These are phyloP conservation scores for Ameiurus melas DNA, from an alignment of 2,113 vertebrate genomes.

Conservation along the genomic window DNA sequence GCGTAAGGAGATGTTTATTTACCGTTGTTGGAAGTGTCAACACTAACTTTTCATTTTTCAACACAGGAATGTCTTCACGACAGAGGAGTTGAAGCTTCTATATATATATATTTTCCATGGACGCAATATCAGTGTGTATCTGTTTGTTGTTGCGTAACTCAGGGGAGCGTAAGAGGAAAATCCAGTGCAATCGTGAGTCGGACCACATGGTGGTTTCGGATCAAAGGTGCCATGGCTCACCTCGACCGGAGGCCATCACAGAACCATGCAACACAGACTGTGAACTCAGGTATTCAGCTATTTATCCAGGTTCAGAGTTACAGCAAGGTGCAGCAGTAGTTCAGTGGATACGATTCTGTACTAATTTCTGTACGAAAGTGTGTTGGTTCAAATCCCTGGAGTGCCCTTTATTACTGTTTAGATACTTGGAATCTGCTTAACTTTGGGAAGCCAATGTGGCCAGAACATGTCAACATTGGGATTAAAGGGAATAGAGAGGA, in stretches of 20 bases:
- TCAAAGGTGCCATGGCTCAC: conserved; percentile 85
- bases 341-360: not conserved
- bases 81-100: not conserved
- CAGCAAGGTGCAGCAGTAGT: not conserved
- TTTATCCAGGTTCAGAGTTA: not conserved
- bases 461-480: not conserved
- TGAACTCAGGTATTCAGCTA: conserved; percentile 84
- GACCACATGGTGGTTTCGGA: conserved; percentile 92
- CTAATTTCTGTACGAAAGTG: not conserved
- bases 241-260: conserved; percentile 78
- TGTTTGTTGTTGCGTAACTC: conserved; percentile 21
- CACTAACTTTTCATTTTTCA: too few species aligned
- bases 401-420: not conserved
- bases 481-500: not conserved
- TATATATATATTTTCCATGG: too few species aligned
- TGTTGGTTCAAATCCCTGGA: not conserved
- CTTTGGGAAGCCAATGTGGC: not conserved
- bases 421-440: not conserved
- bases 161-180: conserved; percentile 90
- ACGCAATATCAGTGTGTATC: not conserved
- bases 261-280: conserved; percentile 90
- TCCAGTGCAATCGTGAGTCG: conserved; percentile 86
- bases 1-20: not conserved
- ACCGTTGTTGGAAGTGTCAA: not conserved
- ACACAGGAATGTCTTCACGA: too few species aligned